phyloP scores from a whole-genome alignment of 1,140 invertebrate genomes.

The Chironomus tepperi region DNA sequence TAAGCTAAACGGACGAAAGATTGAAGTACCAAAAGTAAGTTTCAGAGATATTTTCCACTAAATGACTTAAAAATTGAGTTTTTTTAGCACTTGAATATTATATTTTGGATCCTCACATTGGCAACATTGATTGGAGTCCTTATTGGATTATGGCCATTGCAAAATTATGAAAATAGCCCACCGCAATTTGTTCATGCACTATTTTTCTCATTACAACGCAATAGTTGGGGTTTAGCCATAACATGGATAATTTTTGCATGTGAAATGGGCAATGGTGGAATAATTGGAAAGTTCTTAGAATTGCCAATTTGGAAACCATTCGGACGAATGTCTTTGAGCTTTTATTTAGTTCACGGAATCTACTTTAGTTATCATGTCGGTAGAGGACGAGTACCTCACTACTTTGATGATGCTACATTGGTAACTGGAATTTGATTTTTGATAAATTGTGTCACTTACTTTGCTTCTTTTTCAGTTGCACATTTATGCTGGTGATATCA shows the following conservation, averaged over 20 bases:
- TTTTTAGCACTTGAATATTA: background rate
- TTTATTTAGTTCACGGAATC: background rate
- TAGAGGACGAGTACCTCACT: background rate
- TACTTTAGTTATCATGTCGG: background rate
- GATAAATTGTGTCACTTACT: background rate
- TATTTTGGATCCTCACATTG: background rate
- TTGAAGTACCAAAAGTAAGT: background rate
- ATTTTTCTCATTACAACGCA: background rate
- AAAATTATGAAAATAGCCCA: background rate
- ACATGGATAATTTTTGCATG: constrained; percentile 18
- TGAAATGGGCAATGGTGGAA: background rate
- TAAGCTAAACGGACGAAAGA: background rate
- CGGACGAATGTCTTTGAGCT: background rate
- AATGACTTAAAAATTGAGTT: background rate
- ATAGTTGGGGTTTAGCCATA: background rate
- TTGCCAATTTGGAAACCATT: background rate
- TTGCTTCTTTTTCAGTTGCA: background rate
- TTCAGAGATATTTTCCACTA: too few species aligned
- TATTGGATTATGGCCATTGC: background rate
- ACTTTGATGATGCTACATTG: background rate
- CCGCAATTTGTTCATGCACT: background rate
- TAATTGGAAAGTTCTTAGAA: background rate
- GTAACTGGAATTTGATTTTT: background rate
- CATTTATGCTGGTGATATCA: background rate
- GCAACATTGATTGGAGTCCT: background rate